These are phyloP conservation scores for Drosophila neocordata DNA, from an alignment of 1,140 invertebrate species.

Conservation along the genomic window DNA sequence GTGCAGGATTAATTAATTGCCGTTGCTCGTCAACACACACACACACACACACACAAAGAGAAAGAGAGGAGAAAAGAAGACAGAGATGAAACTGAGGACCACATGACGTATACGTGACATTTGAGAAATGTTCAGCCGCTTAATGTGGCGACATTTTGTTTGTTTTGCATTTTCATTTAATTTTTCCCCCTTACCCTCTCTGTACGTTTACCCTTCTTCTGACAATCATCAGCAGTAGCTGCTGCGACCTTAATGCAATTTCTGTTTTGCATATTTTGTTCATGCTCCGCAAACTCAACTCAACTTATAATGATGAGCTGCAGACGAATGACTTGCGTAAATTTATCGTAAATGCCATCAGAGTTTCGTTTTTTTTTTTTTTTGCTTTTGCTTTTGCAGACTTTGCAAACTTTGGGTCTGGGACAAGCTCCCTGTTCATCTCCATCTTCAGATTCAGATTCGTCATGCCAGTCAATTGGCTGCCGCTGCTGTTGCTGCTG, in stretches of 20 bases:
- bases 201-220: not conserved
- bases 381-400: not conserved
- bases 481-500: slow-evolving; percentile 23
- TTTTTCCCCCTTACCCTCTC: slow-evolving; percentile 11
- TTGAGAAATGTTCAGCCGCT: slow-evolving; percentile 76
- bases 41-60: not conserved
- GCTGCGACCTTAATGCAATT: slow-evolving; percentile 28
- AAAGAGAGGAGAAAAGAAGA: slow-evolving; percentile 18
- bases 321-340: slow-evolving; percentile 82
- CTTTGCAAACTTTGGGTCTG: not conserved
- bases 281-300: slow-evolving; percentile 42
- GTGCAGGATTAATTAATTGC: slow-evolving; percentile 81
- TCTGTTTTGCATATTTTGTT: slow-evolving; percentile 63
- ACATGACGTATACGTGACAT: slow-evolving; percentile 78
- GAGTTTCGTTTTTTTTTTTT: slow-evolving; percentile 11
- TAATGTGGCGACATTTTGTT: slow-evolving; percentile 80
- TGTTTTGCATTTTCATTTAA: slow-evolving; percentile 44
- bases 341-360: slow-evolving; percentile 82
- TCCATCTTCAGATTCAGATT: slow-evolving; percentile 35
- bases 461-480: slow-evolving; percentile 50
- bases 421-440: not conserved
- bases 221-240: slow-evolving; percentile 58
- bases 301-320: slow-evolving; percentile 72
- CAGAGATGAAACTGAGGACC: not conserved
- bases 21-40: slow-evolving; percentile 35